Conservation (phyloP, 2,888 invertebrate genomes). For the Acanthosepion pharaonis region DNA sequence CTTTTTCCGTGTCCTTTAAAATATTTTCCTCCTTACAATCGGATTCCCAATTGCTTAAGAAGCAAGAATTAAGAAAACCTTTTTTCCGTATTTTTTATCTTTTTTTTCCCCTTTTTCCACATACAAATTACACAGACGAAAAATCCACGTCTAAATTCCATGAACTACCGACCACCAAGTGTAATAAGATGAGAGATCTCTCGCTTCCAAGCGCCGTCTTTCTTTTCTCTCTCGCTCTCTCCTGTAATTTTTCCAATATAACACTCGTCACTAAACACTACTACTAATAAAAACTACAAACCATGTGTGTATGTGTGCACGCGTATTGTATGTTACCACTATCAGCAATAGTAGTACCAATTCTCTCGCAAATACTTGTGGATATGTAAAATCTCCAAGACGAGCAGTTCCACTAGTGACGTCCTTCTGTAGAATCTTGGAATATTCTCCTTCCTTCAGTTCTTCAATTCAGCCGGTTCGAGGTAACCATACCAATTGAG, state of each 20-base stretch:
- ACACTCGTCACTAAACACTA: background rate
- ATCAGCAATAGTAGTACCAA: background rate
- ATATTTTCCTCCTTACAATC: background rate
- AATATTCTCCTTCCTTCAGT: background rate
- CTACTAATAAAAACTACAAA: background rate
- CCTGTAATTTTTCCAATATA: background rate
- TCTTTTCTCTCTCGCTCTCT: background rate
- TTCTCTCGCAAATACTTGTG: background rate
- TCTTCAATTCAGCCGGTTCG: background rate
- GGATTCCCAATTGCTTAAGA: background rate
- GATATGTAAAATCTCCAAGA: background rate
- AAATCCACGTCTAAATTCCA: background rate
- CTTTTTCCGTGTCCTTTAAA: background rate
- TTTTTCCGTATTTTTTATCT: background rate
- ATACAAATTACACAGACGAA: background rate
- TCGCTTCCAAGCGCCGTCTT: background rate
- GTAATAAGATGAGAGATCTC: background rate
- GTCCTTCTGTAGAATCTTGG: background rate
- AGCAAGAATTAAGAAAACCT: background rate
- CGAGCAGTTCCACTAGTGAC: background rate
- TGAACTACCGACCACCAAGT: constrained; percentile 33
- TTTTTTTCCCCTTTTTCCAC: background rate
- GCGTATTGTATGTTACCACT: background rate
- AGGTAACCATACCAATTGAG: too few relatives aligned
- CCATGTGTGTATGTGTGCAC: background rate